Evolutionary conservation across 2,113 vertebrate genomes (phyloP), one percentile per base, ranked within the genome.

Genomic region (Pachycephala philippinensis): DNA sequence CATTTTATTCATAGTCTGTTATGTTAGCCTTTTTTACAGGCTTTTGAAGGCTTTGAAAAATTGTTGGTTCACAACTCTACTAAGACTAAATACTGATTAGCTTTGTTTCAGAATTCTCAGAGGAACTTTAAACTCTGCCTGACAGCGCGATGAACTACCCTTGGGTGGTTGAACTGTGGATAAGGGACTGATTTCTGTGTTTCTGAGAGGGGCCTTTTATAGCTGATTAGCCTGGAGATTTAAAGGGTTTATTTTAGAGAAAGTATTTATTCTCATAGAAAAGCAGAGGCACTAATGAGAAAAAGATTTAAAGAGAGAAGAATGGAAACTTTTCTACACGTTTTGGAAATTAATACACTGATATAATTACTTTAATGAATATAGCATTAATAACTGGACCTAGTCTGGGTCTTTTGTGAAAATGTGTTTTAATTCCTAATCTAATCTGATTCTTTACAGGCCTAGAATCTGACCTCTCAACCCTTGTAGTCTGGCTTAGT

Each of bases 401-500:
- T 39, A 59, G 6, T 50, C 61, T 50, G 30, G 14, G 22, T 81
- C 68, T 89, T 84, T 52, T 68, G 27, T 77, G 24, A 39, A 77
- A 66, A 40, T 80, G 64, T 90, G 30, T 96, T 95, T 92, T 97
- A 96, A 98, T 95, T 93, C 50, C 87, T 26, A 52, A 59, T 87
- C 89, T 96, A 65, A 88, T 97, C 56, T 97, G 82, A 89, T 98
- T 98, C 87, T 96, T 97, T 88, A 74, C 97, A 98, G 99, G 99
- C 90, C 97, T 99, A 96, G 99, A 99, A 93, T 99, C 99, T 44
- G 99, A 99, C 80, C 98, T 99, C 76, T 99, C 99, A 74, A 99
- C 99, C 42, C 98, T 99, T 94, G 98, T 99, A 92, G 98, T 99
- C 81, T 99, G 99, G 99, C 98, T 99, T 94, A 98, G 99, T 98